Evolutionary conservation across 2,113 vertebrate genomes (phyloP).

Genomic region (Guaruba guarouba): DNA sequence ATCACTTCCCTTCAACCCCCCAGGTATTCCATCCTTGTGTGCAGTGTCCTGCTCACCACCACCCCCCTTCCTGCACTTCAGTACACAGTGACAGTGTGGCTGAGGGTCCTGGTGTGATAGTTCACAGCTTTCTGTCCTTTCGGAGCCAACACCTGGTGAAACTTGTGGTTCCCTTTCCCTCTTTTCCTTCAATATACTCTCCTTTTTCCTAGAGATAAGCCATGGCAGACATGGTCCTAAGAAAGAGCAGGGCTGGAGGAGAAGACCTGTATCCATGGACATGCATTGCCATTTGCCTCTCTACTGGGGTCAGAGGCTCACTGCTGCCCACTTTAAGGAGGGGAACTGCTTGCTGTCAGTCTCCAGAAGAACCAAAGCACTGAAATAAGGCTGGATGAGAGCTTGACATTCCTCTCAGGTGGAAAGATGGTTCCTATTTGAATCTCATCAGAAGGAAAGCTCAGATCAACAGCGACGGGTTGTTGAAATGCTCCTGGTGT

Average conservation of each 20-base stretch:
- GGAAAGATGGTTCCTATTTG: background rate
- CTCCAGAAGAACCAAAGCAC: background rate
- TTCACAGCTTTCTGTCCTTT: background rate
- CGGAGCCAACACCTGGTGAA: background rate
- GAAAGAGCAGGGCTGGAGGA: background rate
- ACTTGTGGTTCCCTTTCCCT: background rate
- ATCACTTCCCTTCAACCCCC: background rate
- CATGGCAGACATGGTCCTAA: background rate
- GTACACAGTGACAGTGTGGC: background rate
- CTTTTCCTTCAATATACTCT: background rate
- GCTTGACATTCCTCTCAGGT: background rate
- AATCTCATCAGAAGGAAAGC: background rate
- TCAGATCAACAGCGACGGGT: background rate
- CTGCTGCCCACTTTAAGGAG: background rate
- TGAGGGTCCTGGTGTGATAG: fast-evolving
- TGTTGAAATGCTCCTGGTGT: background rate
- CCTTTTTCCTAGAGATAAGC: background rate
- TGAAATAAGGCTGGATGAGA: background rate
- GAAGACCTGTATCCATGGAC: background rate
- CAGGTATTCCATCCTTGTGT: background rate
- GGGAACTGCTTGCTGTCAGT: background rate
- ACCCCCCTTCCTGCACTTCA: background rate
- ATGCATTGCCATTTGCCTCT: background rate
- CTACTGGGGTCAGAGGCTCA: background rate
- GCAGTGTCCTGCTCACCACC: background rate